Evolutionary conservation across 2,888 invertebrate genomes (phyloP), one percentile per base, ranked within the genome.

Genomic region (Heteropelma amictum): DNA sequence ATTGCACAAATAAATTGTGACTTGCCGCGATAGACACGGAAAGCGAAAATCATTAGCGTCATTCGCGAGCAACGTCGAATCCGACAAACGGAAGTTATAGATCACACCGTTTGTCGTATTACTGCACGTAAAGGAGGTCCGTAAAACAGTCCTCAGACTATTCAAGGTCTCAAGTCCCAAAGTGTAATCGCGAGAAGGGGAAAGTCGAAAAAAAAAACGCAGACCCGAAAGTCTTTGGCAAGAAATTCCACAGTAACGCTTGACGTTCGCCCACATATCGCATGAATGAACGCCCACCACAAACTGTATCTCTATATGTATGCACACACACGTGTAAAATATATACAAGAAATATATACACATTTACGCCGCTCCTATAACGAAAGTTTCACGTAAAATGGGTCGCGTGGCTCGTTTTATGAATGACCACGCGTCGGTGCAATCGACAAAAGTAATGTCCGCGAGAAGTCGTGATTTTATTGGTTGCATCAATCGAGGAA

Each of bases 361-460:
- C 74, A 70, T 65, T 75, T 61, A 65, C 70, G 74, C 54, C 70
- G 70, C 74, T 75, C 70, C 74, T 75, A 75, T 70, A 75, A 70
- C 74, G 74, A 75, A 75, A 75, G 74, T 70, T 67, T 26, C 71
- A 64, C 74, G 70, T 64, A 75, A 75, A 70, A 56, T 75, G 74
- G 74, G 74, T 75, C 74, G 70, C 74, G 74, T 75, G 65, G 74
- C 69, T 65, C 65, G 70, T 75, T 75, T 75, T 70, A 75, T 75
- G 74, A 75, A 75, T 75, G 74, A 60, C 60, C 70, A 40, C 49
- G 65, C 70, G 53, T 65, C 65, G 60, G 60, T 65, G 70, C 60
- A 61, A 60, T 51, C 64, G 23, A 45, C 30, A 23, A 30, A 45
- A 30, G 42, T 14, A 10, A 28, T 30, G 6, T 2, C 6, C 6